Base-by-base conservation (phyloP, 2,888 invertebrate genomes). In the Spisula subtruncata region DNA sequence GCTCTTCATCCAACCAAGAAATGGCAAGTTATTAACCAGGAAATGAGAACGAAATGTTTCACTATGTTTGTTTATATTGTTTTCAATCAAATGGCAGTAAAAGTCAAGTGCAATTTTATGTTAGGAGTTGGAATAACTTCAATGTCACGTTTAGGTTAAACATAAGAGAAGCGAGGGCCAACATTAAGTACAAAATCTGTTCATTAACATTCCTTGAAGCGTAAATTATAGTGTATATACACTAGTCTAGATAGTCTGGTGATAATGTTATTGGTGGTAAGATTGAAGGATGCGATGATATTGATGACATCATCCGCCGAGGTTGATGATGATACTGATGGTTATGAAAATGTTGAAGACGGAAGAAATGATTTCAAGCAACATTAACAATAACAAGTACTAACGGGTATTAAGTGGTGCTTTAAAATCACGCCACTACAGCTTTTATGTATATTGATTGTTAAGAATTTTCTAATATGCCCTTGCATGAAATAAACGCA, bases 91-190 rank as follows among this genome's bases (percentile, higher is more conserved):
- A 66, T 10, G 0, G 60, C 60, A 66, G 60, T 66, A 66, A 66
- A 66, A 66, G 60, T 66, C 60, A 66, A 66, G 60, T 66, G 60
- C 60, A 66, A 66, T 66, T 41, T 66, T 66, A 66, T 66, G 10
- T 66, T 25, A 66, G 25, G 60, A 66, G 25, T 66, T 66, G 60
- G 25, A 66, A 66, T 66, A 25, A 66, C 60, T 66, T 66, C 60
- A 66, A 66, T 66, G 60, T 66, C 60, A 66, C 20, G 60, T 25
- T 25, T 66, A 25, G 60, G 60, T 66, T n/a, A 66, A 66, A 66
- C 60, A 66, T 41, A n/a, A 66, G 25, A 2, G 60, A n/a, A 66
- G 25, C 25, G 60, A 66, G 20, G 60, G 60, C 60, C 60, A 66
- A 66, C 60, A 25, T 66, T 66, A 25, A 66, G 60, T 66, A 66